These are phyloP conservation scores for Caenorhabditis japonica DNA, from an alignment of 2,888 invertebrate species.

Conservation along the genomic window DNA sequence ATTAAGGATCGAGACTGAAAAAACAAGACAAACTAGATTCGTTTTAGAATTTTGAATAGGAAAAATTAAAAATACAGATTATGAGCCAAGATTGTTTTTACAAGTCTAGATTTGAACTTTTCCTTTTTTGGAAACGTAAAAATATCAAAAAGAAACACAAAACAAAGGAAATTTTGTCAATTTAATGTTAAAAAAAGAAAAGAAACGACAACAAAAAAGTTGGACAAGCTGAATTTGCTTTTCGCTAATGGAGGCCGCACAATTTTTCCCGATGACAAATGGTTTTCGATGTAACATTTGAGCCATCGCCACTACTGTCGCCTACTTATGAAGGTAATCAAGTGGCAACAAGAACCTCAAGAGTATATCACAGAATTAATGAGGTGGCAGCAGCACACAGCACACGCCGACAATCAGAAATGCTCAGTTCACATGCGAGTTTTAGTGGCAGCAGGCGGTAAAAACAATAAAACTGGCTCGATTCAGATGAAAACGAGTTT, in stretches of 20 bases:
- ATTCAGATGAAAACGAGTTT: background rate
- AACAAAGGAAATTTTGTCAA: too few relatives aligned
- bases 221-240: background rate
- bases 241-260: too few relatives aligned
- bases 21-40: constrained; percentile 26
- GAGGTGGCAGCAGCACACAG: constrained; percentile 48
- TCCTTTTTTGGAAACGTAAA: too few relatives aligned
- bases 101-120: too few relatives aligned
- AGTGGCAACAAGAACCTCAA: constrained; percentile 53
- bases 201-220: constrained; percentile 7
- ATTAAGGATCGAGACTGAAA: constrained; percentile 27
- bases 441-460: constrained; percentile 15
- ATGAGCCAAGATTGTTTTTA: background rate
- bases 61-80: background rate
- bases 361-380: constrained; percentile 56
- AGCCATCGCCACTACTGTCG: constrained; percentile 34
- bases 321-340: constrained; percentile 58
- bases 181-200: background rate
- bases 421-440: constrained; percentile 14
- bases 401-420: constrained; percentile 48
- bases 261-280: constrained; percentile 21
- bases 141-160: too few relatives aligned
- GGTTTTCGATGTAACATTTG: constrained; percentile 52
- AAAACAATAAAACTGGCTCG: background rate
- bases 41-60: too few relatives aligned